Base-by-base conservation (phyloP, 2,888 invertebrate genomes). In the Nemotelus nigrinus region DNA sequence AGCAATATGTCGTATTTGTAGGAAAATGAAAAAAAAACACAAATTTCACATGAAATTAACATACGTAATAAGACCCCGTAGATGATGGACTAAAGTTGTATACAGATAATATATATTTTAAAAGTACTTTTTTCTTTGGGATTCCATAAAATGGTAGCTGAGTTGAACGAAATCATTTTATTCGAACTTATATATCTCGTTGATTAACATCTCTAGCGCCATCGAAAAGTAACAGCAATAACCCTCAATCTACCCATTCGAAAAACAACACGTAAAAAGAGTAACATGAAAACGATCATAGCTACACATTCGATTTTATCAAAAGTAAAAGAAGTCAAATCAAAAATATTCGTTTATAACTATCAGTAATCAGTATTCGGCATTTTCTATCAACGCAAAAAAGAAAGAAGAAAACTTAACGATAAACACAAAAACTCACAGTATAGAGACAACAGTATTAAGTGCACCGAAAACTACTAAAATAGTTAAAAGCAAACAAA, bases 371-470 rank as follows among this genome's bases (percentile, higher is more conserved):
- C 53, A 70, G 70, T 70, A 55, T 68, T 68, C 53, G 25, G 10
- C 53, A 68, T 50, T 70, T 70, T 55, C 55, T 70, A 44, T 70
- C 70, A 41, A 57, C 3, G 25, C 57, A 57, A 7, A 8, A 10
- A 57, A 57, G 25, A 3, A 57, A 57, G 10, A 57, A 57, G 10
- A 60, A 60, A 60, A 60, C 25, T 25, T 25, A 25, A 25, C 25
- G 50, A 10, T 67, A 45, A 64, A 67, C 25, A 55, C n/a, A n/a
- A 70, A 25, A 70, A 70, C 55, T 55, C 70, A 70, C 70, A 70
- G 70, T 70, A 70, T 70, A 70, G 70, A 70, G 55, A 53, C 70
- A 53, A 70, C 70, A 70, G 70, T 70, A 70, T 70, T 70, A 70
- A 53, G 70, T 70, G 70, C 70, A 70, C 70, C 41, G 41, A 65